Evolutionary conservation across 2,888 invertebrate genomes (phyloP), one percentile per base, ranked within the genome.

Genomic region (Punctoribates punctum): DNA sequence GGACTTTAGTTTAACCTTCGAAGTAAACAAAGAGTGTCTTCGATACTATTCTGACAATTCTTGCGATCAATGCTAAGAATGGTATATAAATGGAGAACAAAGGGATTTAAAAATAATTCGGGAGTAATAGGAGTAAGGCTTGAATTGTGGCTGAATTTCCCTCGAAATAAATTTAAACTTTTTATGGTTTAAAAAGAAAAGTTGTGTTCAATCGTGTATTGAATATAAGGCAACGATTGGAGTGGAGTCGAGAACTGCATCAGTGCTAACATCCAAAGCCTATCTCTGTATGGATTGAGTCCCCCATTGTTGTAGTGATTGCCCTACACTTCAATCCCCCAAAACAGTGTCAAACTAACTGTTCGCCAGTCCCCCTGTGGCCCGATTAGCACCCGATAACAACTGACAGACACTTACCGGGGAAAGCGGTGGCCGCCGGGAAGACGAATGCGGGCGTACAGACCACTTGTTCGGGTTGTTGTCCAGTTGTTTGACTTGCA

Each of bases 371-470:
- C 46, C 1, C 20, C 42, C 23, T 23, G 11, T 1, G 6, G 23
- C 48, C 27, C 46, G 8, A 17, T 42, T 11, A 25, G 23, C 0
- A 2, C 46, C 25, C 15, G 25, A 23, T 38, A 3, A 9, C 72
- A 20, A 72, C 27, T 46, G 72, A 15, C 48, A 0, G 17, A 46
- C 42, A 72, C 72, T 72, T 77, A 79, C 79, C 79, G 70, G 79
- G 78, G 77, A 79, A 79, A 25, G 72, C 72, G 38, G 72, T 72
- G 42, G 78, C 77, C 27, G 80, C 78, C 62, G 80, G 79, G 74
- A 80, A 79, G 54, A 80, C 80, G 76, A 79, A 79, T 15, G 79
- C 78, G 73, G 80, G 79, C 67, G 80, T 79, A 74, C 80, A 79
- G 57, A 80, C 80, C 74, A 80, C 79, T 79, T 79, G 79, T 67